Percentiles rank a stretch among this genome's conserved stretches.
Conservation (phyloP, 2,888 invertebrate species). For the Netelia inedita region DNA sequence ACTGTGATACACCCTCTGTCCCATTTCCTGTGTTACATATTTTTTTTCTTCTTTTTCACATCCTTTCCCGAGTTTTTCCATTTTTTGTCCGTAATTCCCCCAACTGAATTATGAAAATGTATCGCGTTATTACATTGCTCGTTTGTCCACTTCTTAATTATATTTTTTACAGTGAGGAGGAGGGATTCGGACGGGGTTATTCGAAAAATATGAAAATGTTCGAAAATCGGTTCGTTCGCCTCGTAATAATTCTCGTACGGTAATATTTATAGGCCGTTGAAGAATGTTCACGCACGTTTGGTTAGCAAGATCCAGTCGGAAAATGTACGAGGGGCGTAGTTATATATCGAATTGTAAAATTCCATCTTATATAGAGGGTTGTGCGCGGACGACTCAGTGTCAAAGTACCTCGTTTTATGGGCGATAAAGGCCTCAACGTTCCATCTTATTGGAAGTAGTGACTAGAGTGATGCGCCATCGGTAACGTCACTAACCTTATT, state of each 20-base stretch:
- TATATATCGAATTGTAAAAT: conserved; percentile 32
- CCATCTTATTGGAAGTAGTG: conserved; percentile 40
- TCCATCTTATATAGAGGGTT: neutral
- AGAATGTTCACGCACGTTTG: no score
- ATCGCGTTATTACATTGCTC: neutral
- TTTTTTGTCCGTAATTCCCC: neutral
- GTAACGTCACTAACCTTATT: conserved; percentile 28
- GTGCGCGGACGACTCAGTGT: neutral
- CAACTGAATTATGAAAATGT: conserved; percentile 11
- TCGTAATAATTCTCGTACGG: no score
- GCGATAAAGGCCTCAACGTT: conserved; percentile 55
- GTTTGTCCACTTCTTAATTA: neutral
- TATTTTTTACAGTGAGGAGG: neutral
- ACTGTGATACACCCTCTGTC: conserved; percentile 37
- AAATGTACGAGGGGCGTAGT: no score
- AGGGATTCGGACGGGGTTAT: neutral
- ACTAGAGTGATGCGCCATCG: conserved; percentile 42
- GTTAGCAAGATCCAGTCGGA: no score
- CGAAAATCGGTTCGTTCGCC: no score
- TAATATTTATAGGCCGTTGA: no score
- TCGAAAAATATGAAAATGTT: no score
- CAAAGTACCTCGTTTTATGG: conserved; percentile 48
- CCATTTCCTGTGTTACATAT: conserved; percentile 28
- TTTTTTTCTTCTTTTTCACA: neutral
- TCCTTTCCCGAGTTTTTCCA: neutral